These are phyloP conservation scores for Melanotus villosus DNA, from an alignment of 2,888 invertebrate species.

Conservation along the genomic window DNA sequence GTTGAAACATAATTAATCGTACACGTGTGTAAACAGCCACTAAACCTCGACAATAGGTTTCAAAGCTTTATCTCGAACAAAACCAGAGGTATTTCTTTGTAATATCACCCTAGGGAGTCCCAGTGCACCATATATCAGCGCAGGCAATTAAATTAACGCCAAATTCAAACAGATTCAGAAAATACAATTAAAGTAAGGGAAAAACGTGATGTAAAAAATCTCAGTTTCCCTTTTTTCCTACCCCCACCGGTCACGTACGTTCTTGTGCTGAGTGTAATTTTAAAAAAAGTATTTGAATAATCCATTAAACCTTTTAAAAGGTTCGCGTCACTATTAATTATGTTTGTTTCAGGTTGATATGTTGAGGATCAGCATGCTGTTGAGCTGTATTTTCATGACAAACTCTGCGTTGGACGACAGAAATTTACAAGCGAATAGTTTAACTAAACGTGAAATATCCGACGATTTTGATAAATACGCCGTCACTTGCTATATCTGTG, in stretches of 20 bases:
- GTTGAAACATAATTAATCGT: slow-evolving; percentile 33
- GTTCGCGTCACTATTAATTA: background rate
- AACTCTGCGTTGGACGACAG: slow-evolving; percentile 61
- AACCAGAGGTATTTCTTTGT: slow-evolving; percentile 37
- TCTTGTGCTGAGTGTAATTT: too few species aligned
- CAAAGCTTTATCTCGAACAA: slow-evolving; percentile 29
- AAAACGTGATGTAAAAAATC: background rate
- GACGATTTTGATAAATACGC: slow-evolving; percentile 66
- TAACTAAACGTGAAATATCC: slow-evolving; percentile 45
- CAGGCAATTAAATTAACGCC: slow-evolving; percentile 36
- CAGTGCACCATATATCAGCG: slow-evolving; percentile 14
- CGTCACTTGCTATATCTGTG: slow-evolving; percentile 75
- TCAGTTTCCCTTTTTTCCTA: too few species aligned
- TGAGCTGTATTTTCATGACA: slow-evolving; percentile 68
- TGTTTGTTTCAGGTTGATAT: slow-evolving; percentile 66
- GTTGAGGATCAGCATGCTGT: slow-evolving; percentile 67
- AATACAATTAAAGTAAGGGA: slow-evolving; percentile 17
- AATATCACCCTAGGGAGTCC: slow-evolving; percentile 34
- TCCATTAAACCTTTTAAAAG: too few species aligned
- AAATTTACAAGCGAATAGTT: slow-evolving; percentile 39
- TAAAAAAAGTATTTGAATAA: too few species aligned
- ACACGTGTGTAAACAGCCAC: slow-evolving; percentile 30
- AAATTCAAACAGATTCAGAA: slow-evolving; percentile 26
- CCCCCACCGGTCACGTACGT: too few species aligned
- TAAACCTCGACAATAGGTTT: slow-evolving; percentile 39